These are phyloP conservation scores for Bucorvus abyssinicus DNA, from an alignment of 2,797 vertebrate genomes.

Conservation along the genomic window DNA sequence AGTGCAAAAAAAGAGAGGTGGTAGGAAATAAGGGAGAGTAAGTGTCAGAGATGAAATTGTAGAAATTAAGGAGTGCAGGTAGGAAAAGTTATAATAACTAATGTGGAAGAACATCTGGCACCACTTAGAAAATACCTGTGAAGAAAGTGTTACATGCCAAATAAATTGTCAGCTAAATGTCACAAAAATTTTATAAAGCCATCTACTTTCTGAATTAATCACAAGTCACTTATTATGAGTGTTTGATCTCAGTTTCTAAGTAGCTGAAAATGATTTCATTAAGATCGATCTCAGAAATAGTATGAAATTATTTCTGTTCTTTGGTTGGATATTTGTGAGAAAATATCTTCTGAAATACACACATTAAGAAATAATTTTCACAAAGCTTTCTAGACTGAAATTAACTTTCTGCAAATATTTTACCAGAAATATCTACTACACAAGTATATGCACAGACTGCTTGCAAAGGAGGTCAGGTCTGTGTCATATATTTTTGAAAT, in stretches of 20 bases:
- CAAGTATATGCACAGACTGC: not conserved
- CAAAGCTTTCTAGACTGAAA: not conserved
- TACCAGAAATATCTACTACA: not conserved
- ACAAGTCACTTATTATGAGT: not conserved
- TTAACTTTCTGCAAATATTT: not conserved
- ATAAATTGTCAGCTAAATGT: not conserved
- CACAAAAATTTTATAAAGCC: not conserved
- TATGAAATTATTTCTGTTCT: not conserved
- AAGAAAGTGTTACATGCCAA: not conserved
- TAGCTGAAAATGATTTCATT: not conserved
- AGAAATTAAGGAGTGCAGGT: not conserved
- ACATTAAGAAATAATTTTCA: not conserved
- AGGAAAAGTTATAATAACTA: not conserved
- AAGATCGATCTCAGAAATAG: not conserved
- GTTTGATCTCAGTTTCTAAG: not conserved
- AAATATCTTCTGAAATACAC: not conserved
- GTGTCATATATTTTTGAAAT: not conserved
- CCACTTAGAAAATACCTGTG: not conserved
- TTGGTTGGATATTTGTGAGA: not conserved
- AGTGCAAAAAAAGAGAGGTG: not conserved
- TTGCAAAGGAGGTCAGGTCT: not conserved
- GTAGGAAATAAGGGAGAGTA: not conserved
- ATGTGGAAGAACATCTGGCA: not conserved
- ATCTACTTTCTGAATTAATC: not conserved
- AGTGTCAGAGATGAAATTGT: not conserved